A percentile compares a stretch with the other conserved stretches of the same genome.
phyloP scores from a whole-genome alignment of 1,140 invertebrate genomes.

The Yoshiicerus persimilis region DNA sequence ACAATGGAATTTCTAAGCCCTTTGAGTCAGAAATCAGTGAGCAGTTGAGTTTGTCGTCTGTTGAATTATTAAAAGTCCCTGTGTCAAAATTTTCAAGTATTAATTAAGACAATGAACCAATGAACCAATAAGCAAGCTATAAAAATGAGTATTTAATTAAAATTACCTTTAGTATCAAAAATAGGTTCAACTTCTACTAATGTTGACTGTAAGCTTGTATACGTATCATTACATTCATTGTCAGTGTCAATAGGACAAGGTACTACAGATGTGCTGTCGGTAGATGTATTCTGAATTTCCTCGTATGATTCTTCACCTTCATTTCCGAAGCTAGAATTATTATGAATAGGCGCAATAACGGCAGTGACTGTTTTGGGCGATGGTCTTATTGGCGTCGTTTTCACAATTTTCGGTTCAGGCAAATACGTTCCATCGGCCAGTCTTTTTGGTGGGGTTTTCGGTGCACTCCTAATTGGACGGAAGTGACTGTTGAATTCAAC shows the following conservation, averaged over 20 bases:
- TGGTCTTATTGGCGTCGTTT: slow-evolving; percentile 7
- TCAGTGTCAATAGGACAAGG: neutral
- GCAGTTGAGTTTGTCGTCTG: neutral
- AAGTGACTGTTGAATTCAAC: slow-evolving; percentile 36
- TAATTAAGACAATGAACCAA: no score
- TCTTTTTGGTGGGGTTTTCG: slow-evolving; percentile 35
- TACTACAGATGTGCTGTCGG: neutral
- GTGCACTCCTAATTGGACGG: slow-evolving; percentile 35
- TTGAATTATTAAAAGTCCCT: no score
- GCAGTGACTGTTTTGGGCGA: neutral
- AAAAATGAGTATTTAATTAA: no score
- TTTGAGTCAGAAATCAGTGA: neutral
- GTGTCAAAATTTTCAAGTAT: no score
- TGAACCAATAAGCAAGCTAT: no score
- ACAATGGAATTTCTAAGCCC: neutral
- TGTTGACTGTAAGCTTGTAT: no score
- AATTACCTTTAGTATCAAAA: no score
- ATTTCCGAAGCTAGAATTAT: neutral
- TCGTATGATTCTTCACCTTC: neutral
- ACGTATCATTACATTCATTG: no score
- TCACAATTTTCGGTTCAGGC: slow-evolving; percentile 32
- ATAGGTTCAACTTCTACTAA: no score
- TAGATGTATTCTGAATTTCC: neutral
- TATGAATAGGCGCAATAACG: neutral
- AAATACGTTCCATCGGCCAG: slow-evolving; percentile 31